phyloP scores from a whole-genome alignment of 2,888 invertebrate genomes.

The Orthosia cruda region DNA sequence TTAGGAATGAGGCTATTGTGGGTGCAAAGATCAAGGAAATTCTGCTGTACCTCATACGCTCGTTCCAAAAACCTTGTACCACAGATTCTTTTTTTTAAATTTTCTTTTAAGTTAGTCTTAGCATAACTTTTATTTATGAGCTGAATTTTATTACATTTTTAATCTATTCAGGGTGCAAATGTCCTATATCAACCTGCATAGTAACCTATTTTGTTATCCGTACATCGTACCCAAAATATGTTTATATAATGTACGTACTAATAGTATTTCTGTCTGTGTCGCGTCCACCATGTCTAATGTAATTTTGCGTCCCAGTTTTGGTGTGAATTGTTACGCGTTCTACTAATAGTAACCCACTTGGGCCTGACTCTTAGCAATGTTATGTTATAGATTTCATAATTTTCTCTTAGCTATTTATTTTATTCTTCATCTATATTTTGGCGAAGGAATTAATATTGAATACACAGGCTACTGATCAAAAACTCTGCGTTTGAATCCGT shows the following conservation, averaged over 20 bases:
- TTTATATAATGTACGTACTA: constrained; percentile 54
- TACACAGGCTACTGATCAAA: neutral
- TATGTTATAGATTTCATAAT: constrained; percentile 23
- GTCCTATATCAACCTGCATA: neutral
- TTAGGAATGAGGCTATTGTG: neutral
- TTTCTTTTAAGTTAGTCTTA: neutral
- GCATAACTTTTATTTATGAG: neutral
- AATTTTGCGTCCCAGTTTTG: constrained; percentile 70
- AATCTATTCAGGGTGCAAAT: neutral
- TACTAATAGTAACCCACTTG: constrained; percentile 16
- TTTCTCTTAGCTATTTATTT: neutral
- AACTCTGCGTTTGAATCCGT: neutral
- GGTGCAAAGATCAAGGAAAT: constrained; percentile 1
- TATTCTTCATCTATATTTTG: neutral
- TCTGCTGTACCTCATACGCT: neutral
- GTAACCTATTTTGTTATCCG: neutral
- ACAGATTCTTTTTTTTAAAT: no score
- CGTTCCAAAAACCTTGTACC: neutral
- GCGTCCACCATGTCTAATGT: constrained; percentile 66
- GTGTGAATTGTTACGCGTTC: constrained; percentile 47
- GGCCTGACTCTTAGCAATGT: neutral
- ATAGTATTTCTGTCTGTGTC: constrained; percentile 45
- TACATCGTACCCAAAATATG: constrained; percentile 32
- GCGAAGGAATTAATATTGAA: neutral
- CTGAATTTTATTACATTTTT: no score